Evolutionary conservation across 1,140 invertebrate species (phyloP).

Genomic region (Mya arenaria): DNA sequence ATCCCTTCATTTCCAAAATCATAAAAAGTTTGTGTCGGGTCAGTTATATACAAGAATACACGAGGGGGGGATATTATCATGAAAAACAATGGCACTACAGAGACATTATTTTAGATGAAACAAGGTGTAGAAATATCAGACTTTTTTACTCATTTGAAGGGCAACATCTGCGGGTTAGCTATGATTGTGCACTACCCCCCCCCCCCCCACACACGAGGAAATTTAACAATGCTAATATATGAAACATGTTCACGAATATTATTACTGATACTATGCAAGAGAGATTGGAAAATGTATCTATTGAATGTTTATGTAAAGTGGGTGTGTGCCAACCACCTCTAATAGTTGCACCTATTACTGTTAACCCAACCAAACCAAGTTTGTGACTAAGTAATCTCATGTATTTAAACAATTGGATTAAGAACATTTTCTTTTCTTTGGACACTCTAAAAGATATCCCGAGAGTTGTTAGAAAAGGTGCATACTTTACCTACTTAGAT

Average conservation of each 20-base stretch:
- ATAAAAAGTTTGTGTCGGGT: background rate
- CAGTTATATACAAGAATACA: background rate
- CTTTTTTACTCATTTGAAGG: background rate
- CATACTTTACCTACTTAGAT: background rate
- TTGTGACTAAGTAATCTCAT: slow-evolving; percentile 6
- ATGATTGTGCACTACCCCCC: background rate
- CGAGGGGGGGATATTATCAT: background rate
- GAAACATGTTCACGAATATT: background rate
- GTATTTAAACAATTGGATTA: slow-evolving; percentile 16
- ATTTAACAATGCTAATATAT: background rate
- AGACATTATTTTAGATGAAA: background rate
- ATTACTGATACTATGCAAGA: background rate
- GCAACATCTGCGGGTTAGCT: background rate
- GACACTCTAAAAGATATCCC: slow-evolving; percentile 21
- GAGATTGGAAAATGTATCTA: background rate
- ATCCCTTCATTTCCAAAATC: background rate
- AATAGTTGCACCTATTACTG: background rate
- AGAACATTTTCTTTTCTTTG: background rate
- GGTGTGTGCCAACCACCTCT: background rate
- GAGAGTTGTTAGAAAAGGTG: background rate
- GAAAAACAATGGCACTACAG: background rate
- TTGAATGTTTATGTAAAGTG: background rate
- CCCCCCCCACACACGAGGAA: too few species aligned
- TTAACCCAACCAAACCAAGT: background rate
- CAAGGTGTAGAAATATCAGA: background rate